Conservation (phyloP, 2,888 invertebrate species). For the Heliconius erato region DNA sequence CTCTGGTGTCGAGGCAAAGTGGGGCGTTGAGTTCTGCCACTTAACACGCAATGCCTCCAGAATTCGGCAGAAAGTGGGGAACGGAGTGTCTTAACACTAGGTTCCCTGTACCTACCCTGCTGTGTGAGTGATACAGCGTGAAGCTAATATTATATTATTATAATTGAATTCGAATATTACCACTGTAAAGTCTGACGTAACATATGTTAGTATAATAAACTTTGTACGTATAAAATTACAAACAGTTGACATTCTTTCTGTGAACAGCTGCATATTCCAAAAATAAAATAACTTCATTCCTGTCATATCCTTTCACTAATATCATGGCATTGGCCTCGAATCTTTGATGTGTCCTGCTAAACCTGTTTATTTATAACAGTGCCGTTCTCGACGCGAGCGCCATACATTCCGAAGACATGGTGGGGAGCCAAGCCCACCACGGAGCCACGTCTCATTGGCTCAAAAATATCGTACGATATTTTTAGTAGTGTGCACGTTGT, state of each 20-base stretch:
- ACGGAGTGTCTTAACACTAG: too few species aligned
- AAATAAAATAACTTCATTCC: slow-evolving; percentile 10
- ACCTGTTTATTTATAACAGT: slow-evolving; percentile 84
- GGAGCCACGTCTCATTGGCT: slow-evolving; percentile 72
- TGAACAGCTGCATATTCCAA: neutral
- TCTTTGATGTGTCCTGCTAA: slow-evolving; percentile 66
- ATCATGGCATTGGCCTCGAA: slow-evolving; percentile 75
- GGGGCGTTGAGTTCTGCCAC: too few species aligned
- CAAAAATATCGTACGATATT: slow-evolving; percentile 79
- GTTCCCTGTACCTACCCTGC: too few species aligned
- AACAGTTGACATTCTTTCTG: neutral
- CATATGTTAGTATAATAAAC: neutral
- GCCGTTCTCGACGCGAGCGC: slow-evolving; percentile 72
- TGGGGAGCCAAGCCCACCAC: slow-evolving; percentile 85
- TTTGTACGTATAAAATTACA: neutral
- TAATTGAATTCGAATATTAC: neutral
- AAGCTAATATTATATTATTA: too few species aligned
- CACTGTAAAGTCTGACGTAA: neutral
- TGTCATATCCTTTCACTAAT: slow-evolving; percentile 50
- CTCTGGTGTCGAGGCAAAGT: too few species aligned
- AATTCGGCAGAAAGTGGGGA: too few species aligned
- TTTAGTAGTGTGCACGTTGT: slow-evolving; percentile 67
- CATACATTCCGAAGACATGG: slow-evolving; percentile 77
- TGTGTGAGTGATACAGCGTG: too few species aligned
- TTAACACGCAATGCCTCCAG: too few species aligned